phyloP scores from a whole-genome alignment of 1,140 invertebrate species.

The Calliopsis andreniformis region DNA sequence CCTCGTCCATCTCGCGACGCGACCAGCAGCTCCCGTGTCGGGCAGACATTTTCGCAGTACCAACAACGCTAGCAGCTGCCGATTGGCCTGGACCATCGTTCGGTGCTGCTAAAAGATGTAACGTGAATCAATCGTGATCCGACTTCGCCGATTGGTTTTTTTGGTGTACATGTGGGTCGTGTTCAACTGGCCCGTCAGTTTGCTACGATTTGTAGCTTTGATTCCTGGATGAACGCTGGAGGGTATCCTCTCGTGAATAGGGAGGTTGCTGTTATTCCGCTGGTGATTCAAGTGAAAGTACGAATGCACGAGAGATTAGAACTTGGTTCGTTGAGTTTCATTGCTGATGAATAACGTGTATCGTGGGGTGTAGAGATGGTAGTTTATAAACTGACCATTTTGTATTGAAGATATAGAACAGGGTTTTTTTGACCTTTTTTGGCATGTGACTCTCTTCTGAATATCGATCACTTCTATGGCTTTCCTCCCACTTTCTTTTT shows the following conservation, averaged over 20 bases:
- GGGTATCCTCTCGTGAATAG: background rate
- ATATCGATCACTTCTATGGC: no score
- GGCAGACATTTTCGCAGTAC: slow-evolving; percentile 60
- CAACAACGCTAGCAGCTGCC: slow-evolving; percentile 54
- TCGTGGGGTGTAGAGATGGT: no score
- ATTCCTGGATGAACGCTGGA: background rate
- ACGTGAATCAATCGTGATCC: slow-evolving; percentile 54
- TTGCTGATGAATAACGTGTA: no score
- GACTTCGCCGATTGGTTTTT: slow-evolving; percentile 36
- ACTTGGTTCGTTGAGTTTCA: no score
- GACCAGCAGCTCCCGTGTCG: slow-evolving; percentile 51
- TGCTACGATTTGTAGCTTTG: background rate
- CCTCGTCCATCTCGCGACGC: slow-evolving; percentile 19
- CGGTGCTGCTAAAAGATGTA: slow-evolving; percentile 19
- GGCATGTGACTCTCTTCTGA: no score
- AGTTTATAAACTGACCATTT: no score
- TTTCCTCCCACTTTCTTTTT: no score
- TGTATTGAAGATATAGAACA: no score
- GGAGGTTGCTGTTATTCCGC: background rate
- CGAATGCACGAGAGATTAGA: no score
- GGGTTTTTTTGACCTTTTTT: no score
- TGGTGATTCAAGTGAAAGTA: no score
- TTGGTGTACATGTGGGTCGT: background rate
- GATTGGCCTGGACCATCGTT: slow-evolving; percentile 29
- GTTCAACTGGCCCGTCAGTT: slow-evolving; percentile 11